Conservation (phyloP, 2,888 invertebrate genomes). For the Baronia brevicornis region DNA sequence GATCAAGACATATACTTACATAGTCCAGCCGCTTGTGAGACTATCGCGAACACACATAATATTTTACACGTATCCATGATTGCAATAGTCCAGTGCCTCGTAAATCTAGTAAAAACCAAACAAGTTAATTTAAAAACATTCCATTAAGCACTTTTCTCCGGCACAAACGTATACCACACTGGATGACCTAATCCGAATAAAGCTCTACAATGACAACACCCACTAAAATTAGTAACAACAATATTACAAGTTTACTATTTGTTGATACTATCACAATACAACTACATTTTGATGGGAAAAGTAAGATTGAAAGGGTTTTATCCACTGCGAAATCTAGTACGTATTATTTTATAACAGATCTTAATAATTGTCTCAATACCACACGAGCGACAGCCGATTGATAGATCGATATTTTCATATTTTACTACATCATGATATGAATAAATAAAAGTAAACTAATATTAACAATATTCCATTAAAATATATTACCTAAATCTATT, state of each 20-base stretch:
- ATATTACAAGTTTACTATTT: conserved; percentile 43
- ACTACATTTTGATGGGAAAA: conserved; percentile 1
- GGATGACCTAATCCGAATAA: conserved; percentile 72
- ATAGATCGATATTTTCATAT: conserved; percentile 5
- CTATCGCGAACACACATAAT: conserved; percentile 51
- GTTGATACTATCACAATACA: conserved; percentile 44
- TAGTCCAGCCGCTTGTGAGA: conserved; percentile 54
- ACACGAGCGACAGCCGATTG: conserved; percentile 2
- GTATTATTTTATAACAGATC: no score
- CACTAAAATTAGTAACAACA: conserved; percentile 77
- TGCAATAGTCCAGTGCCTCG: conserved; percentile 43
- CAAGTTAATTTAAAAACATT: conserved; percentile 47
- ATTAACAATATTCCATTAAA: conserved; percentile 17
- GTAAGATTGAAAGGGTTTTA: no score
- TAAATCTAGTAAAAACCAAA: conserved; percentile 66
- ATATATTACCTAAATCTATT: conserved; percentile 52
- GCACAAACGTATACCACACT: conserved; percentile 67
- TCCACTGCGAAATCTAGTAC: no score
- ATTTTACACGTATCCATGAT: conserved; percentile 59
- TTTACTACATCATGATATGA: conserved; percentile 13
- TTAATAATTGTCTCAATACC: conserved; percentile 4
- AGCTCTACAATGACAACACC: conserved; percentile 74
- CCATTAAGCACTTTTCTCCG: conserved; percentile 56
- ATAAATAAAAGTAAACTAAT: conserved; percentile 7
- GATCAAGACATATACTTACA: conserved; percentile 45